Conservation (phyloP, 2,797 vertebrate species). For the Tragelaphus oryx region DNA sequence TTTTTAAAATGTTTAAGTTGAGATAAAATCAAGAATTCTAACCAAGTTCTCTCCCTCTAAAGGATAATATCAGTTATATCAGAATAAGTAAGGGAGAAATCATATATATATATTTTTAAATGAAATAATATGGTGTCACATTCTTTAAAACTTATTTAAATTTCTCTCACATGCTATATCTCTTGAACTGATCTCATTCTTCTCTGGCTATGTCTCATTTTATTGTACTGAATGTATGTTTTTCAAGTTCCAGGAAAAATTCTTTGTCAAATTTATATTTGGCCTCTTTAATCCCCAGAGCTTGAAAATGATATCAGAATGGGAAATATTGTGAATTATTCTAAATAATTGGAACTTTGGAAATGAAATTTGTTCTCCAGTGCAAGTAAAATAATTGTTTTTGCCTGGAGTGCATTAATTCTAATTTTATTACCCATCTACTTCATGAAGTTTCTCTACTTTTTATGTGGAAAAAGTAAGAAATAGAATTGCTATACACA, state of each 20-base stretch:
- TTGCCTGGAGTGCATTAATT: slow-evolving; percentile 17
- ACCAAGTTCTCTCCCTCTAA: not conserved
- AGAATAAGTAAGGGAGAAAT: slow-evolving; percentile 1
- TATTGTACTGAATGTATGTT: not conserved
- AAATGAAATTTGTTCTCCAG: not conserved
- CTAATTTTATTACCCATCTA: slow-evolving; percentile 20
- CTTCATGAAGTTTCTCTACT: slow-evolving; percentile 28
- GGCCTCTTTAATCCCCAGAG: not conserved
- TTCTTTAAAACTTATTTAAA: slow-evolving; percentile 9
- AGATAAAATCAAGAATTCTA: not conserved
- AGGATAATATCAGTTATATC: not conserved
- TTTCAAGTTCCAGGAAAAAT: slow-evolving; percentile 30
- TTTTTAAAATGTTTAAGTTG: not conserved
- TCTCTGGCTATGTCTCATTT: not conserved
- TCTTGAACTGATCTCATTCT: slow-evolving; percentile 9
- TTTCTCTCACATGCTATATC: not conserved
- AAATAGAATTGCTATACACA: not conserved
- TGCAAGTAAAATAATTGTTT: slow-evolving; percentile 1
- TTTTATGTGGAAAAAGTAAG: slow-evolving; percentile 53
- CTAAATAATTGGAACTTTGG: slow-evolving; percentile 33
- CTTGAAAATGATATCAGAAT: slow-evolving; percentile 7
- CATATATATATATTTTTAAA: slow-evolving; percentile 5
- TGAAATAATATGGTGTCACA: not conserved
- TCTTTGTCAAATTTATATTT: slow-evolving; percentile 49
- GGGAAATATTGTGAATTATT: slow-evolving; percentile 42